phyloP scores from a whole-genome alignment of 2,888 invertebrate genomes.

The Oeneis ivallda region DNA sequence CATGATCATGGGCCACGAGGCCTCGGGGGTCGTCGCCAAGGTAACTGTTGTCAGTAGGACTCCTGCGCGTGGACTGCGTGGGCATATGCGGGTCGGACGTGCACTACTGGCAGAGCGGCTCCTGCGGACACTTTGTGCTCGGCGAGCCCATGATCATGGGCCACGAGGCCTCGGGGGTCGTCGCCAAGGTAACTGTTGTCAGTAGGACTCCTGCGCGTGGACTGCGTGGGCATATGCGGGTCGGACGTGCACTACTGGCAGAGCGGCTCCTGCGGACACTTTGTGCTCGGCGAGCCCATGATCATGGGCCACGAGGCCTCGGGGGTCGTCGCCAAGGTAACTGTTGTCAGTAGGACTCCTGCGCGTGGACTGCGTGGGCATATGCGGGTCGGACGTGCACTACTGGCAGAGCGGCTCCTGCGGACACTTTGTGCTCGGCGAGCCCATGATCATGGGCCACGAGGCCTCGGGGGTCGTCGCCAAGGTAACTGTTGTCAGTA shows the following conservation, averaged over 20 bases:
- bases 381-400: slow-evolving; percentile 98
- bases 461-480: slow-evolving; percentile 92
- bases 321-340: slow-evolving; percentile 88
- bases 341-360: too few relatives aligned
- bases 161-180: slow-evolving; percentile 94
- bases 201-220: slow-evolving; percentile 93
- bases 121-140: slow-evolving; percentile 93
- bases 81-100: slow-evolving; percentile 99
- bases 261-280: slow-evolving; percentile 92
- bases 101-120: slow-evolving; percentile 92
- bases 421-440: slow-evolving; percentile 91
- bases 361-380: slow-evolving; percentile 96
- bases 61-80: slow-evolving; percentile 93
- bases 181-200: slow-evolving; percentile 84
- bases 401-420: slow-evolving; percentile 93
- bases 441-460: slow-evolving; percentile 97
- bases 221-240: slow-evolving; percentile 98
- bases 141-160: slow-evolving; percentile 96
- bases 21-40: slow-evolving; percentile 89
- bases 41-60: too few relatives aligned
- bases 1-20: slow-evolving; percentile 98
- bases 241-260: slow-evolving; percentile 97
- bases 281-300: slow-evolving; percentile 93
- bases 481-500: slow-evolving; percentile 82
- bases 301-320: slow-evolving; percentile 97